Evolutionary conservation across 1,140 invertebrate genomes (phyloP).

Genomic region (Paralvinella palmiformis): DNA sequence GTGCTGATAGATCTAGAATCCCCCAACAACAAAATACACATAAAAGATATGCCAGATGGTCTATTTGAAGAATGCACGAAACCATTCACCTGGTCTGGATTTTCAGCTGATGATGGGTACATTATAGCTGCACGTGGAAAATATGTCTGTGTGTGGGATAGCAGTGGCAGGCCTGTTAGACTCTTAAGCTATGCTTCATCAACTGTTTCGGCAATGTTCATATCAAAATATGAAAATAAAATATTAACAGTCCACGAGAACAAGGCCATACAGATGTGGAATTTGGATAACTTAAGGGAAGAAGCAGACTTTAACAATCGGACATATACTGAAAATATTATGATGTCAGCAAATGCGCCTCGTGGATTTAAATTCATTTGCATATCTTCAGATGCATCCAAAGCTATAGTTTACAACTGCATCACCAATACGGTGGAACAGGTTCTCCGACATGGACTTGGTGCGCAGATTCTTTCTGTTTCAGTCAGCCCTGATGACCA

Average conservation of each 20-base stretch:
- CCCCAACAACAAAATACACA: slow-evolving; percentile 22
- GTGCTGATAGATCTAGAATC: background rate
- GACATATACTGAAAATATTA: slow-evolving; percentile 27
- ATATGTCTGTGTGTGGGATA: slow-evolving; percentile 37
- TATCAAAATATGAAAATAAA: slow-evolving; percentile 33
- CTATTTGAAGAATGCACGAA: slow-evolving; percentile 30
- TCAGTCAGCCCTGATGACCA: background rate
- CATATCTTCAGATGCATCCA: slow-evolving; percentile 28
- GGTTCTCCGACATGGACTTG: background rate
- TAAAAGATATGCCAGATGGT: slow-evolving; percentile 27
- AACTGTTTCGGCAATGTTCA: slow-evolving; percentile 28
- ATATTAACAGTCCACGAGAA: slow-evolving; percentile 32
- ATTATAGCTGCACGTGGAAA: slow-evolving; percentile 35
- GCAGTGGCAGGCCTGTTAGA: slow-evolving; percentile 29
- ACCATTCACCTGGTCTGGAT: slow-evolving; percentile 31
- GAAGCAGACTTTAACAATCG: slow-evolving; percentile 30
- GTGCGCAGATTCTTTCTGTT: too few relatives aligned
- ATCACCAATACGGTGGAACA: slow-evolving; percentile 24
- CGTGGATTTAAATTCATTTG: slow-evolving; percentile 22
- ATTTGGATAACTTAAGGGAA: slow-evolving; percentile 36
- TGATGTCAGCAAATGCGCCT: slow-evolving; percentile 23
- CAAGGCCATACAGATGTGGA: slow-evolving; percentile 39
- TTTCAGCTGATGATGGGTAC: slow-evolving; percentile 31
- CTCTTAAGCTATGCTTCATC: slow-evolving; percentile 28
- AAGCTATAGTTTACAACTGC: slow-evolving; percentile 25